These are phyloP conservation scores for Scrobipalpa atriplicella DNA, from an alignment of 2,888 invertebrate genomes.

Conservation along the genomic window DNA sequence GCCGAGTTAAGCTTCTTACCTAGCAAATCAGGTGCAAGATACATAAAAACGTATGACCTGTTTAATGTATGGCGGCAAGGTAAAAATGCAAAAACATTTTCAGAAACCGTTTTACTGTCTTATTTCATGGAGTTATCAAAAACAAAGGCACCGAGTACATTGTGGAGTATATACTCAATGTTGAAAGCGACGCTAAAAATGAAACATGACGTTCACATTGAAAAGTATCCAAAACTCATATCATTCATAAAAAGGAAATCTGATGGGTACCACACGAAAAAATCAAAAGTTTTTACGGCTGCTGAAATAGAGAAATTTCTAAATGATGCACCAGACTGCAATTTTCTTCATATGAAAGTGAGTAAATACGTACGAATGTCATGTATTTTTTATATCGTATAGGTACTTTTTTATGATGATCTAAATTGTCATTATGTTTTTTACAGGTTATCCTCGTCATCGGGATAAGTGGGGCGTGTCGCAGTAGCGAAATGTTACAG, in stretches of 20 bases:
- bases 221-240: neutral
- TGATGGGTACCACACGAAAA: neutral
- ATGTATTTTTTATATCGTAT: too few relatives aligned
- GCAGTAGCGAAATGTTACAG: neutral
- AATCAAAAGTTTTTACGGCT: neutral
- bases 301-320: neutral
- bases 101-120: neutral
- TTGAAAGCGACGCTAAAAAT: neutral
- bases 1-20: neutral
- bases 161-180: neutral
- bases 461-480: neutral
- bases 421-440: neutral
- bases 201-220: neutral
- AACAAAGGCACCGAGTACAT: neutral
- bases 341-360: neutral
- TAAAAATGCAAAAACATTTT: neutral
- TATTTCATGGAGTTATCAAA: neutral
- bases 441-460: neutral
- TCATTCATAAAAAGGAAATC: constrained; percentile 11
- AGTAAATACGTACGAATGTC: neutral
- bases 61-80: neutral
- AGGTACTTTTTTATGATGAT: neutral
- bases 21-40: neutral
- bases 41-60: neutral
- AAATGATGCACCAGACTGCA: neutral